Evolutionary conservation across 2,888 invertebrate species (phyloP).

Genomic region (Metacarcinus magister): DNA sequence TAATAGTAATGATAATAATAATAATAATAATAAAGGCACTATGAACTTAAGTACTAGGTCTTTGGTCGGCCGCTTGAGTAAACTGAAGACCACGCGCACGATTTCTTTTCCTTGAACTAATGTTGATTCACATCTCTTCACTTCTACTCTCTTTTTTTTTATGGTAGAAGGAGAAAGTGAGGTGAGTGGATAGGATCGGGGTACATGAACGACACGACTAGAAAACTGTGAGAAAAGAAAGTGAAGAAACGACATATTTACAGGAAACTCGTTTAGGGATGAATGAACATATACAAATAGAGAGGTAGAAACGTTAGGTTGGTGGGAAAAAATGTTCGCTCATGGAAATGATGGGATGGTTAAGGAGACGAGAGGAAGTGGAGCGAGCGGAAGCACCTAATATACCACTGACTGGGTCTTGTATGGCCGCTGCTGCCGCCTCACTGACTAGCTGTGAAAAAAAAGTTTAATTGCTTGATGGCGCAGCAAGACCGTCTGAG

Average conservation of each 20-base stretch:
- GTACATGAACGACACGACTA: background rate
- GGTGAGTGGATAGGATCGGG: background rate
- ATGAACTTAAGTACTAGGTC: background rate
- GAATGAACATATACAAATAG: background rate
- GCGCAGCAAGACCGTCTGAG: background rate
- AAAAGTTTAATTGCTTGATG: constrained; percentile 11
- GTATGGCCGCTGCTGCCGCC: constrained; percentile 19
- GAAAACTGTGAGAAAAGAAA: background rate
- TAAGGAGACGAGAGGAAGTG: background rate
- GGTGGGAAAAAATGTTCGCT: background rate
- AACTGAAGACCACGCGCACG: background rate
- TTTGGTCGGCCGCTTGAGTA: constrained; percentile 11
- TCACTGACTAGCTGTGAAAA: background rate
- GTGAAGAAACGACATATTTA: background rate
- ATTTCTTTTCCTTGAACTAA: background rate
- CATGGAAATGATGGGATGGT: background rate
- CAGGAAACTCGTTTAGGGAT: background rate
- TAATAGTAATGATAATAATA: background rate
- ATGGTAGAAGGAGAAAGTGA: background rate
- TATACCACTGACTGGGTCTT: background rate
- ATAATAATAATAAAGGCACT: background rate
- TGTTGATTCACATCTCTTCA: background rate
- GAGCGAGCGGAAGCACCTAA: constrained; percentile 43
- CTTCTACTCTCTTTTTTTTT: background rate
- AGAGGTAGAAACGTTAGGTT: background rate